Evolutionary conservation across 2,113 vertebrate genomes (phyloP).

Genomic region (Etia nguti): DNA sequence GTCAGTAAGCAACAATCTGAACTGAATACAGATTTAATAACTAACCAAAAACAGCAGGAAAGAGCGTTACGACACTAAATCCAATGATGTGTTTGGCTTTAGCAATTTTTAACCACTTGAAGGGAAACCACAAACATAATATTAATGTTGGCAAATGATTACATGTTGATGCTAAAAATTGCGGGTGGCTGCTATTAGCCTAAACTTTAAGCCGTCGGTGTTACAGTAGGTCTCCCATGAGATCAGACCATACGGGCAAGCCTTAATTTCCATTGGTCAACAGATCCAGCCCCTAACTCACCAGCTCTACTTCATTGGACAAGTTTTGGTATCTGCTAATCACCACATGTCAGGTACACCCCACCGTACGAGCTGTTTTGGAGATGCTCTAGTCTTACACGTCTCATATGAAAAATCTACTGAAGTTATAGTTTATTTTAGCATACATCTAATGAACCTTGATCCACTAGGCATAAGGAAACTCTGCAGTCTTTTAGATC

Average conservation of each 20-base stretch:
- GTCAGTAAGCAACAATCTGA: neutral
- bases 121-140: neutral
- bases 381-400: neutral
- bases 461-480: neutral
- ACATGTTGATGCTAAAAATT: neutral
- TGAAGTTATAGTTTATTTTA: neutral
- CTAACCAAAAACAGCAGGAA: neutral
- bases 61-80: fast-evolving
- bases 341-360: neutral
- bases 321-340: neutral
- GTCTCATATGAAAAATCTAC: neutral
- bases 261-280: neutral
- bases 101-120: neutral
- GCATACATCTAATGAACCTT: neutral
- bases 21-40: neutral
- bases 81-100: neutral
- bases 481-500: neutral
- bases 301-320: neutral
- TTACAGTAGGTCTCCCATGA: neutral
- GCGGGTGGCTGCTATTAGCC: neutral
- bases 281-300: neutral
- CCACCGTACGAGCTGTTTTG: fast-evolving
- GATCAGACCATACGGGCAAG: neutral
- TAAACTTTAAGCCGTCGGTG: neutral
- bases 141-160: neutral